A percentile compares a stretch with the other conserved stretches of the same genome.
Evolutionary conservation across 2,113 vertebrate genomes (phyloP).

Genomic region (Sorex fumeus): DNA sequence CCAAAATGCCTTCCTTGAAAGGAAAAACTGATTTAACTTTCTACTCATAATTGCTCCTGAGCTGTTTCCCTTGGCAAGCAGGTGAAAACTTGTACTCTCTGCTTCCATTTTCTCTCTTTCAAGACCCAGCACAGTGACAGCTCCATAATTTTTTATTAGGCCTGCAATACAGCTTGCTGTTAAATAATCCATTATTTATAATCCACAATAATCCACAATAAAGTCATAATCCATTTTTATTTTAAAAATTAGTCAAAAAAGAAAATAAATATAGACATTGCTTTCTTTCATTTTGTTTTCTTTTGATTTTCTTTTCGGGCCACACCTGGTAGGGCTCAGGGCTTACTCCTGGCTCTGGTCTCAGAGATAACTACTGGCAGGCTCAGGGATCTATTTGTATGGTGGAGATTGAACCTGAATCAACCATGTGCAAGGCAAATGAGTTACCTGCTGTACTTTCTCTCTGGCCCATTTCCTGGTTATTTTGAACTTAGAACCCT

Average conservation of each 20-base stretch:
- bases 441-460: too few relatives aligned
- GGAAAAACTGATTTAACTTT: neutral
- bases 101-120: neutral
- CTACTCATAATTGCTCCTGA: neutral
- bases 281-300: neutral
- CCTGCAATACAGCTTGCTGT: neutral
- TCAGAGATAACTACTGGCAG: too few relatives aligned
- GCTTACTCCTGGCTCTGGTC: too few relatives aligned
- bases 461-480: neutral
- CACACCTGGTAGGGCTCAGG: too few relatives aligned
- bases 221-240: neutral
- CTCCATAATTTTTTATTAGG: neutral
- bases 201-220: too few relatives aligned
- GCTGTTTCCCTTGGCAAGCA: neutral
- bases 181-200: neutral
- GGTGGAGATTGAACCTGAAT: too few relatives aligned
- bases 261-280: neutral
- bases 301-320: neutral
- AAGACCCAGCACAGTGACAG: neutral
- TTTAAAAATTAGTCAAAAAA: neutral
- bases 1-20: neutral
- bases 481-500: neutral
- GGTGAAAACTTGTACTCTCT: neutral
- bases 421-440: too few relatives aligned
- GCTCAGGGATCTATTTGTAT: too few relatives aligned